These are phyloP conservation scores for Cremastobaeus sp. DNA, from an alignment of 2,888 invertebrate species.

Conservation along the genomic window DNA sequence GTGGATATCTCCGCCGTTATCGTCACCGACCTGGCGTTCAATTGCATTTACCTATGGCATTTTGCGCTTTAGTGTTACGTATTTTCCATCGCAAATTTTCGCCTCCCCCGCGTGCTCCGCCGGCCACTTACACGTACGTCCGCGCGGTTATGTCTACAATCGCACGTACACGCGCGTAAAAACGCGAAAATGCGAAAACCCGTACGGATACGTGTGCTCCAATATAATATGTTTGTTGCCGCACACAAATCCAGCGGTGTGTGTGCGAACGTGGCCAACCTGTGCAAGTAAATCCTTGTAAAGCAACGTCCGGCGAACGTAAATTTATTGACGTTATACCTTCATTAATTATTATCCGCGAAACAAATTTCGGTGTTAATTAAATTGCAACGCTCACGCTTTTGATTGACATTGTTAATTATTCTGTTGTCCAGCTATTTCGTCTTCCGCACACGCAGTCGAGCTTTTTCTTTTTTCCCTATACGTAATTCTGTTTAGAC, in stretches of 20 bases:
- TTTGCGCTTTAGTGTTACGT: constrained; percentile 60
- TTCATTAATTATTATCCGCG: constrained; percentile 38
- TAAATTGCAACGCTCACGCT: constrained; percentile 29
- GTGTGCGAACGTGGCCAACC: constrained; percentile 28
- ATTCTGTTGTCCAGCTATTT: neutral
- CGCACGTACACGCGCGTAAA: too few relatives aligned
- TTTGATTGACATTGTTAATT: constrained; percentile 35
- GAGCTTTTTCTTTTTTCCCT: neutral
- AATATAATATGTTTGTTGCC: constrained; percentile 14
- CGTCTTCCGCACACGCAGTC: neutral
- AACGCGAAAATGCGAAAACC: constrained; percentile 9
- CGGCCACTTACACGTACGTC: neutral
- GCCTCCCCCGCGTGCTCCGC: constrained; percentile 2
- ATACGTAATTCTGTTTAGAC: too few relatives aligned
- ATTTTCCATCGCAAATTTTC: constrained; percentile 59
- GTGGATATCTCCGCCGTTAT: constrained; percentile 62
- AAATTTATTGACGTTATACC: constrained; percentile 36
- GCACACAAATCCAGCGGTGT: neutral
- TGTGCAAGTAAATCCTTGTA: constrained; percentile 30
- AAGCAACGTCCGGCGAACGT: constrained; percentile 31
- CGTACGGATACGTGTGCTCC: constrained; percentile 17
- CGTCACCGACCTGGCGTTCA: constrained; percentile 62
- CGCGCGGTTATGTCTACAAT: neutral
- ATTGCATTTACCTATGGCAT: constrained; percentile 62
- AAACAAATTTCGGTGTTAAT: constrained; percentile 45